A percentile compares a stretch with the other conserved stretches of the same genome.
Evolutionary conservation across 1,140 invertebrate species (phyloP).

Genomic region (Chironomus tepperi): DNA sequence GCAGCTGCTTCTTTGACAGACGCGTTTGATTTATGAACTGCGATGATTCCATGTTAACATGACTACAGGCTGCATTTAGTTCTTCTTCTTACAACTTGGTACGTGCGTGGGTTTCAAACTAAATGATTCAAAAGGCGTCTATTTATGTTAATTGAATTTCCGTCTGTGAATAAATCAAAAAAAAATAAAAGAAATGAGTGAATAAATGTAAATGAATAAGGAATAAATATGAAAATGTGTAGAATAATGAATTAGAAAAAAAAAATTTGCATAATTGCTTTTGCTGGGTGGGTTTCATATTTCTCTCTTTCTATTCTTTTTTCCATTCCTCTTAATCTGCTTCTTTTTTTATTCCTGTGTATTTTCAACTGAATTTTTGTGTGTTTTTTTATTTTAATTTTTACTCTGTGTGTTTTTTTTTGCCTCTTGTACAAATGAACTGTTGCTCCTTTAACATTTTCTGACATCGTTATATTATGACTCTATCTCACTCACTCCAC

Average conservation of each 20-base stretch:
- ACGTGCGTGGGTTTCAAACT: background rate
- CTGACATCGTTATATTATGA: background rate
- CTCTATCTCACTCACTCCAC: background rate
- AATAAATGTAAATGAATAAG: no score
- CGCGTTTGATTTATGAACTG: constrained; percentile 23
- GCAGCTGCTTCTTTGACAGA: constrained; percentile 10
- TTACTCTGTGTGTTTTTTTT: background rate
- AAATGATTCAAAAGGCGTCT: background rate
- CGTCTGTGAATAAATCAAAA: constrained; percentile 16
- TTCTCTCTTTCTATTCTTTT: background rate
- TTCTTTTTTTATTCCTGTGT: background rate
- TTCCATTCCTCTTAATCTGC: background rate
- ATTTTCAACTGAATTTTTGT: no score
- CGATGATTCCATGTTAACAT: constrained; percentile 22
- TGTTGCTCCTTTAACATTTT: constrained; percentile 7
- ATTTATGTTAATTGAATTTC: constrained; percentile 22
- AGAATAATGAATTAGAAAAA: background rate
- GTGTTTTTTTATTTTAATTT: no score
- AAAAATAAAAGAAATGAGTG: background rate
- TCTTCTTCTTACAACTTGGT: background rate
- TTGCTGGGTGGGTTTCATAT: background rate
- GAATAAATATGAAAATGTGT: background rate
- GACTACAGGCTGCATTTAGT: background rate
- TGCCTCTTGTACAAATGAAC: background rate
- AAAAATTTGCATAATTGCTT: constrained; percentile 14